Conservation (phyloP, 2,888 invertebrate genomes). For the Melieria omissa region DNA sequence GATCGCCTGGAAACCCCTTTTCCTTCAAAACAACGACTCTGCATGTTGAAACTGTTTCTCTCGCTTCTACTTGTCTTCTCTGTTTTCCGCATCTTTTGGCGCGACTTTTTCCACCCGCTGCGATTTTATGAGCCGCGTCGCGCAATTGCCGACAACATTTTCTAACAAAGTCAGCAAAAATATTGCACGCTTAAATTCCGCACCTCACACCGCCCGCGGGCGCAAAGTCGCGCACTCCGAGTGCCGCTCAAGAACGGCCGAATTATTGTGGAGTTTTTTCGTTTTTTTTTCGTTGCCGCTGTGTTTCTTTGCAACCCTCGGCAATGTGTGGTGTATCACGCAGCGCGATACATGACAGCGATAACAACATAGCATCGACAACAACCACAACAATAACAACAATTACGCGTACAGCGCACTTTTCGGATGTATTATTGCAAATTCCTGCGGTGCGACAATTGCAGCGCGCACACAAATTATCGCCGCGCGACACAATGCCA, state of each 20-base stretch:
- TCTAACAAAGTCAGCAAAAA: slow-evolving; percentile 54
- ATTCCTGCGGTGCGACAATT: slow-evolving; percentile 46
- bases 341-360: slow-evolving; percentile 27
- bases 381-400: slow-evolving; percentile 39
- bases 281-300: not conserved
- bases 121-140: slow-evolving; percentile 63
- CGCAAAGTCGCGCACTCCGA: not conserved
- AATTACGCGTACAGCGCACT: slow-evolving; percentile 40
- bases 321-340: not conserved
- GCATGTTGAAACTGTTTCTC: not conserved
- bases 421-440: slow-evolving; percentile 49
- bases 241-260: not conserved
- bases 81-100: not conserved
- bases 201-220: not conserved
- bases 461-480: not conserved
- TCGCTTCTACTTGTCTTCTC: not conserved
- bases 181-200: slow-evolving; percentile 33
- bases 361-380: slow-evolving; percentile 24
- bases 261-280: no score
- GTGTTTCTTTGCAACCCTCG: not conserved
- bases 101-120: slow-evolving; percentile 53
- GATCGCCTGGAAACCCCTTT: no score
- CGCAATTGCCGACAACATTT: slow-evolving; percentile 19
- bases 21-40: no score
- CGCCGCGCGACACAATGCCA: not conserved